Evolutionary conservation across 1,140 invertebrate genomes (phyloP).

Genomic region (Megalopta genalis): DNA sequence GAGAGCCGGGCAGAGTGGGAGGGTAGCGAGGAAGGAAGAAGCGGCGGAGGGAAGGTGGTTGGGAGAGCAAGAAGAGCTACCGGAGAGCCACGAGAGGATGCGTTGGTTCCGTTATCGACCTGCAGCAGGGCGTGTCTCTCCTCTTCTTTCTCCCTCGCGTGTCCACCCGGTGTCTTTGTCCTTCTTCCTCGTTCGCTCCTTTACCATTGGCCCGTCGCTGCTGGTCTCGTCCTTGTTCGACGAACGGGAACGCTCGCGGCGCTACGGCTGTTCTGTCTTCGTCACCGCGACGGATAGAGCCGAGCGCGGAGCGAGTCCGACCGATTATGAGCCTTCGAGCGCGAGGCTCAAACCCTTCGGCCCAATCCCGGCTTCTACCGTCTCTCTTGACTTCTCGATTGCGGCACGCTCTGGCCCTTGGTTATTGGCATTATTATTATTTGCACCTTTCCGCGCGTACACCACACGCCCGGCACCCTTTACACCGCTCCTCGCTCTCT

Average conservation of each 20-base stretch:
- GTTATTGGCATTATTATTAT: conserved; percentile 64
- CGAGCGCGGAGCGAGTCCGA: conserved; percentile 47
- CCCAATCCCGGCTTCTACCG: conserved; percentile 51
- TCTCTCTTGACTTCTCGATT: conserved; percentile 50
- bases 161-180: conserved; percentile 10
- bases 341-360: conserved; percentile 56
- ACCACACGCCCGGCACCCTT: conserved; percentile 17
- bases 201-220: conserved; percentile 56
- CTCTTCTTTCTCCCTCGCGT: conserved; percentile 42
- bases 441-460: conserved; percentile 57
- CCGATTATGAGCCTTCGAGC: conserved; percentile 57
- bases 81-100: conserved; percentile 64
- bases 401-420: conserved; percentile 42
- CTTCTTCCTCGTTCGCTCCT: conserved; percentile 41
- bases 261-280: conserved; percentile 32
- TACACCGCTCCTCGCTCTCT: background rate
- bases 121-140: conserved; percentile 67
- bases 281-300: conserved; percentile 30
- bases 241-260: conserved; percentile 28
- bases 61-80: conserved; percentile 63
- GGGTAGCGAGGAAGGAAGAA: conserved; percentile 33
- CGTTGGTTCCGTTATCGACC: conserved; percentile 69
- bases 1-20: background rate
- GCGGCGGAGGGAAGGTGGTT: conserved; percentile 29
- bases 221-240: conserved; percentile 17